Conservation (phyloP, 2,797 vertebrate species). For the Gobio occitaniae region DNA sequence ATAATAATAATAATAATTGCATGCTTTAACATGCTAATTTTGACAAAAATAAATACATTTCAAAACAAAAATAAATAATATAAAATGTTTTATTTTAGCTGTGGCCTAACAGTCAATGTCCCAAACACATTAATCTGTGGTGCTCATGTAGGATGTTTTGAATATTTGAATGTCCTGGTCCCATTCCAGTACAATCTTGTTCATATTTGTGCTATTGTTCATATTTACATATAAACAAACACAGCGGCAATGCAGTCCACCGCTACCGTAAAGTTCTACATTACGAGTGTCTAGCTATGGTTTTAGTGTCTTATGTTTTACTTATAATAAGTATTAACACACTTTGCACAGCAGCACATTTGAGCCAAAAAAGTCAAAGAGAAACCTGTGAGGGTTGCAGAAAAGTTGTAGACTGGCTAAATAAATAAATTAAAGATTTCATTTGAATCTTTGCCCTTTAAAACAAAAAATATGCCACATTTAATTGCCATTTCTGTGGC, state of each 20-base stretch:
- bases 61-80: too few species aligned
- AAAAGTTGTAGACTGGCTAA: background rate
- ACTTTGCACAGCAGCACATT: background rate
- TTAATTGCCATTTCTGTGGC: background rate
- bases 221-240: too few species aligned
- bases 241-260: background rate
- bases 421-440: background rate
- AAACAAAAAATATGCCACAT: background rate
- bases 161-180: too few species aligned
- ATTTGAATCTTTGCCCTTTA: background rate
- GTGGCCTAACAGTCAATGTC: too few species aligned
- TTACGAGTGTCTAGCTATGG: constrained; percentile 14
- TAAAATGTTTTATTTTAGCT: too few species aligned
- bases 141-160: too few species aligned
- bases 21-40: too few species aligned
- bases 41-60: too few species aligned
- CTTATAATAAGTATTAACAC: background rate
- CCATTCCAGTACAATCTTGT: too few species aligned
- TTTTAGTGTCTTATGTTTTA: background rate
- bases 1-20: too few species aligned
- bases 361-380: background rate
- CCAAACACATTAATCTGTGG: too few species aligned
- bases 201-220: too few species aligned
- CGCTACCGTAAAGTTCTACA: background rate
- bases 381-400: background rate